phyloP scores from a whole-genome alignment of 2,888 invertebrate species.

The Xestia rhomboidea region DNA sequence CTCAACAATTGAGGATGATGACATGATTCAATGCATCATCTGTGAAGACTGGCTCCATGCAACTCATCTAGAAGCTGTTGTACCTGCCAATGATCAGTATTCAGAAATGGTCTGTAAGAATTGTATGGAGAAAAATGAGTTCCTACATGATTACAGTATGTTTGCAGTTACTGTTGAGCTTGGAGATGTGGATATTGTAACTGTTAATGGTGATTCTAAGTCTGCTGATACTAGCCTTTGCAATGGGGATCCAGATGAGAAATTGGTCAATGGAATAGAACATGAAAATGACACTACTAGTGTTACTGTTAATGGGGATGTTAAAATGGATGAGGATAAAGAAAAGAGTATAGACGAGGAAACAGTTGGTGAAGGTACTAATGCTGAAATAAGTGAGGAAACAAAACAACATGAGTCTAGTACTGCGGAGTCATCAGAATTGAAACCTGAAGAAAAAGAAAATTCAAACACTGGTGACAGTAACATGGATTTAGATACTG shows the following conservation, averaged over 20 bases:
- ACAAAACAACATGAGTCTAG: conserved; percentile 12
- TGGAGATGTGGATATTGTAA: conserved; percentile 73
- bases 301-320: conserved; percentile 21
- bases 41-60: conserved; percentile 99
- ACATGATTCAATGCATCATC: conserved; percentile 98
- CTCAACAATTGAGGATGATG: conserved; percentile 94
- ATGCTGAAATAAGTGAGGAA: conserved; percentile 19
- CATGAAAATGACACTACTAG: conserved; percentile 9
- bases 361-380: conserved; percentile 8
- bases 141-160: conserved; percentile 93
- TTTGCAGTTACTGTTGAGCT: conserved; percentile 82
- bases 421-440: conserved; percentile 27
- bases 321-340: conserved; percentile 32
- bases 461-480: conserved; percentile 8
- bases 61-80: conserved; percentile 92
- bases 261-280: conserved; percentile 33
- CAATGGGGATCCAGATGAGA: conserved; percentile 63
- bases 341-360: conserved; percentile 15
- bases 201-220: conserved; percentile 62
- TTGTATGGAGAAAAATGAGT: conserved; percentile 94
- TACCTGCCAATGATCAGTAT: conserved; percentile 91
- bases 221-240: conserved; percentile 49
- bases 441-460: conserved; percentile 18
- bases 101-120: conserved; percentile 95
- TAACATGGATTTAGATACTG: conserved; percentile 27